Evolutionary conservation across 2,888 invertebrate species (phyloP), one percentile per base, ranked within the genome.

Genomic region (Dusona sp.): DNA sequence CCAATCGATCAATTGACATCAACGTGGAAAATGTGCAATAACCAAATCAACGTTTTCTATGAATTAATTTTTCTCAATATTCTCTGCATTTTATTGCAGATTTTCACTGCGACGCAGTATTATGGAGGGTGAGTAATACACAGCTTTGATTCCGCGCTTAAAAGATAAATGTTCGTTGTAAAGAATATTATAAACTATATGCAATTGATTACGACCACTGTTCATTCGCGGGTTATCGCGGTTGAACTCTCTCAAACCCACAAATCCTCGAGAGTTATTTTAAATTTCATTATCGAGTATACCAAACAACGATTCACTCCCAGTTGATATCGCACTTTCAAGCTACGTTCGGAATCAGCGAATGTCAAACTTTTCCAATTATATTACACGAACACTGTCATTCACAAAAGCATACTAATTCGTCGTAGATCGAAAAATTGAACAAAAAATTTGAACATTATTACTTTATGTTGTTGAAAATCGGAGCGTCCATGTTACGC

Each of bases 221-320:
- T 45, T 72, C 79, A 19, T 65, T 75, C 67, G 65, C 70, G 75
- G 79, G 83, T 83, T 86, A 86, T 86, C 85, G 75, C 67, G 61
- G 22, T 68, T 75, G 74, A 82, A 79, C 74, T 42, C 74, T 42
- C 73, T 78, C 85, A 61, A 85, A 68, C 73, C 61, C 57, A 74
- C 68, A 42, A 85, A 78, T 81, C 48, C 38, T 67, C 72, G 61
- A 73, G 74, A 61, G 78, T 79, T 48, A 29, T 68, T 70, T 64
- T 45, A 19, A 7, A 38, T 77, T 33, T 42, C 51, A 65, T 77
- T 51, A 51, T 38, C 36, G n/a, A 45, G 29, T 22, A 33, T 22
- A 7, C 22, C 74, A 16, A 74, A 38, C 74, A 42, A 48, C 70
- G 70, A 70, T 68, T 68, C 22, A 42, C 25, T 42, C 42, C 22